Evolutionary conservation across 1,140 invertebrate genomes (phyloP).

Genomic region (Bombus pyrosoma): DNA sequence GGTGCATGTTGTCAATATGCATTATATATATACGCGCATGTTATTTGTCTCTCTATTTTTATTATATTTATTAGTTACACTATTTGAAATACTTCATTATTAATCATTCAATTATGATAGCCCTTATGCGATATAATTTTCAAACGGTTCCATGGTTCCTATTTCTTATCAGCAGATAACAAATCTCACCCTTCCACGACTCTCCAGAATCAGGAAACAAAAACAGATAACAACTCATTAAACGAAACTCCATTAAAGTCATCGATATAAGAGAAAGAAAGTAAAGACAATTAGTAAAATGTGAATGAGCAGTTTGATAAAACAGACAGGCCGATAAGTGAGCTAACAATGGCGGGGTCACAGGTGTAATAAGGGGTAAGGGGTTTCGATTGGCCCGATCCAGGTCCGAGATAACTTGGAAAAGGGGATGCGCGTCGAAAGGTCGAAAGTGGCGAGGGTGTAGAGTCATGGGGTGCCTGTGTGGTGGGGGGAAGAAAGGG

Average conservation of each 20-base stretch:
- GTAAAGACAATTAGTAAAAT: background rate
- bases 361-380: background rate
- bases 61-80: no score
- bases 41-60: no score
- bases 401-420: slow-evolving; percentile 57
- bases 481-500: slow-evolving; percentile 48
- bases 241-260: background rate
- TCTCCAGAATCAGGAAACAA: background rate
- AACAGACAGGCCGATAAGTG: background rate
- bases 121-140: no score
- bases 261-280: background rate
- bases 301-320: background rate
- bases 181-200: background rate
- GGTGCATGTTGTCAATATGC: no score
- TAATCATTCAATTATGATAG: no score
- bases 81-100: no score
- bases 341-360: slow-evolving; percentile 16
- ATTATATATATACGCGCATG: no score
- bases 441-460: slow-evolving; percentile 50
- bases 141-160: no score
- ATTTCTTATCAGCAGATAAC: background rate
- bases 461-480: slow-evolving; percentile 17
- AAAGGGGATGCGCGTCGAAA: slow-evolving; percentile 52
- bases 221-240: background rate
- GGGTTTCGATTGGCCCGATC: slow-evolving; percentile 31